Conservation (phyloP, 2,888 invertebrate species). For the Linnaemya tessellans region DNA sequence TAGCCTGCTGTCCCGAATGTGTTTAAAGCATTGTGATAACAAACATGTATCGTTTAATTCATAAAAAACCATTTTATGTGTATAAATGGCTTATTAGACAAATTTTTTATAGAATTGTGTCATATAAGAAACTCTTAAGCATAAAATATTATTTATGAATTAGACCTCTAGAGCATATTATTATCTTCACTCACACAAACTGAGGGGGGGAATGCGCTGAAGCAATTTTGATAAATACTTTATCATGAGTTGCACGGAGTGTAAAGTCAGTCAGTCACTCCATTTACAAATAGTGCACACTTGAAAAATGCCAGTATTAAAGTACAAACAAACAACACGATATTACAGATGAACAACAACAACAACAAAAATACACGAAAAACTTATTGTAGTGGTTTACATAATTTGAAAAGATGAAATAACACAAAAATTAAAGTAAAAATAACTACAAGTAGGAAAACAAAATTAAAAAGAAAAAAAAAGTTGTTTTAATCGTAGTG, state of each 20-base stretch:
- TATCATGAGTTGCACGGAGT: neutral
- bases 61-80: too few relatives aligned
- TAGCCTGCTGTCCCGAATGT: too few relatives aligned
- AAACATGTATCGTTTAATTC: too few relatives aligned
- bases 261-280: neutral
- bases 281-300: slow-evolving; percentile 16
- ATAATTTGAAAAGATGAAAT: slow-evolving; percentile 58
- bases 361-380: slow-evolving; percentile 1
- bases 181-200: too few relatives aligned
- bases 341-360: neutral
- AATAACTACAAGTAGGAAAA: slow-evolving; percentile 30
- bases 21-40: too few relatives aligned
- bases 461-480: slow-evolving; percentile 7
- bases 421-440: slow-evolving; percentile 51
- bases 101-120: too few relatives aligned
- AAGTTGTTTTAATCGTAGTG: slow-evolving; percentile 49
- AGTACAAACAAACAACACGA: slow-evolving; percentile 41
- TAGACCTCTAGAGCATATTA: too few relatives aligned
- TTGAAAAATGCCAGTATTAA: slow-evolving; percentile 35
- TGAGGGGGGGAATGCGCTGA: too few relatives aligned
- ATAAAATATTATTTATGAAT: too few relatives aligned
- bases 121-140: too few relatives aligned
- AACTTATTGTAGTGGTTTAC: slow-evolving; percentile 47
- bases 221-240: too few relatives aligned
- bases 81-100: too few relatives aligned